Base-by-base conservation (phyloP, 1,140 invertebrate genomes). In the Bombus haemorrhoidalis region DNA sequence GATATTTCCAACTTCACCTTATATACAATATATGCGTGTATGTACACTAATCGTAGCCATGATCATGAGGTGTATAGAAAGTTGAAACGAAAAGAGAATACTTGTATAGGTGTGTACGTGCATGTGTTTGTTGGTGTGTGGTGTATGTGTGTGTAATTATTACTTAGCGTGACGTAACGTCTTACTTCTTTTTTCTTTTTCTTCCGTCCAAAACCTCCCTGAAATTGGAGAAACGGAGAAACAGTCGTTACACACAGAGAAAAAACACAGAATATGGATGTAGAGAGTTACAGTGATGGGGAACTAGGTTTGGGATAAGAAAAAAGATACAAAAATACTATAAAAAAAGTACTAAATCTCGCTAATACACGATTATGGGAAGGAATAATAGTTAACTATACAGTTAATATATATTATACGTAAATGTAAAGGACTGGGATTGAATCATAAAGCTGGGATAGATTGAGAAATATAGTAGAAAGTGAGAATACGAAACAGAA, bases 171-270 rank as follows among this genome's bases (percentile, higher is more conserved):
- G 94, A 93, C 94, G 92, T 93, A 95, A 95, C 93, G 95, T 97
- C 98, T 98, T 98, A 98, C 97, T 98, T 98, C 97, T 98, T 98
- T 98, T 97, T 98, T 98, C 97, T 98, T 98, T 98, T 98, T 98
- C 97, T 97, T 98, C 97, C 97, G 97, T 97, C 97, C 97, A 97
- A 97, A 97, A 97, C 97, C 97, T 96, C 96, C 97, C 97, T 97
- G 97, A 95, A 97, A 97, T 97, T 96, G 96, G 92, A 95, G 93
- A 95, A 95, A 95, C 93, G 95, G 92, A 95, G 93, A 96, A 95
- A 93, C 95, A 95, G 93, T 94, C 91, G 94, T 95, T 95, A 95
- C 94, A 95, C 93, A 96, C 92, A 95, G 92, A 95, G 91, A 95
- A 90, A 95, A 59, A 85, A 85, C 90, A 95, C 86, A 95, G 85